Base-by-base conservation (phyloP, 2,888 invertebrate genomes). In the Liopterus haemorrhoidalis region DNA sequence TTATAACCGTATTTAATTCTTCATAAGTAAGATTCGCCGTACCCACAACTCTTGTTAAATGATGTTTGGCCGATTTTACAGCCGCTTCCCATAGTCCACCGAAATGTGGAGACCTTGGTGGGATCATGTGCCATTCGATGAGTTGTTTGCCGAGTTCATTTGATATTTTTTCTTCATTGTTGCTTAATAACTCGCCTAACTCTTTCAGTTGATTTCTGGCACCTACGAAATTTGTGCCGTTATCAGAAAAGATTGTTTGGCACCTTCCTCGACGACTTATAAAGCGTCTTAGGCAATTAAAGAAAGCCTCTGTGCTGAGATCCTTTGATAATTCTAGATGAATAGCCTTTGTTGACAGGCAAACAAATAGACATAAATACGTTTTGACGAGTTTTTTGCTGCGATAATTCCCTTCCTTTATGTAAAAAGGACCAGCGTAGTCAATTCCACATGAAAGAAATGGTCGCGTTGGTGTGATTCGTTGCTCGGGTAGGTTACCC, bases 41-140 rank as follows among this genome's bases (percentile, higher is more conserved):
- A 1, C 54, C 48, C 5, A 51, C 27, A 3, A 50, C 19, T 11
- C 51, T 36, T 12, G 42, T 43, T 9, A 56, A 16, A 36, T 54
- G 55, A 43, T 27, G 37, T 35, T 58, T 58, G 2, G 50, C 41
- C 1, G 50, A 48, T 32, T 54, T 51, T 1, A 57, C 52, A 8
- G 48, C 51, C 5, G 51, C 47, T 35, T 58, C 57, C 54, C 54
- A 55, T 3, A 55, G 21, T 8, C 56, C 54, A 14, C 39, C 39
- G 21, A 51, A 49, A 37, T 56, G 49, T 1, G 53, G 53, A 11
- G 53, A 42, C 18, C 33, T 24, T 11, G 56, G 49, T 3, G 54
- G 51, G 33, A 51, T 54, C 32, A 56, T 55, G 5, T 50, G 32
- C 56, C 55, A 57, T 5, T 42, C 3, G 14, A 50, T 21, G 2